Evolutionary conservation across 2,797 vertebrate genomes (phyloP).

Genomic region (Peromyscus attwateri): DNA sequence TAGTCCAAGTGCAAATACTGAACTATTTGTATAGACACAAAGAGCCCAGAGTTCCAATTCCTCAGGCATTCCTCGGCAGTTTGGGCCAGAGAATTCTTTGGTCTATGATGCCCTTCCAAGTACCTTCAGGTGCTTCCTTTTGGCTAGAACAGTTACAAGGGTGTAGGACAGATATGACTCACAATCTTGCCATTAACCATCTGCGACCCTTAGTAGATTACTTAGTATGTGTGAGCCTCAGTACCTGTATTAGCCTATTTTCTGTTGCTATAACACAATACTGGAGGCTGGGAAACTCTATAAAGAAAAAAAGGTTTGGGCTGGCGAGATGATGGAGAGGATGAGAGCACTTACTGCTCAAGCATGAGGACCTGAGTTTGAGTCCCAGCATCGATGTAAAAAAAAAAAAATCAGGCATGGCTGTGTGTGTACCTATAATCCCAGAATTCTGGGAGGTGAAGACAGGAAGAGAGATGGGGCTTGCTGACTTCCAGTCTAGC

Average conservation of each 20-base stretch:
- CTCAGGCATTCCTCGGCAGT: too few species aligned
- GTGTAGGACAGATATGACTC: neutral
- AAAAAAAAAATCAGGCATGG: neutral
- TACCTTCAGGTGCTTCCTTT: neutral
- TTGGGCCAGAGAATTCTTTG: neutral
- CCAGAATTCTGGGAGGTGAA: neutral
- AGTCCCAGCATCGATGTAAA: neutral
- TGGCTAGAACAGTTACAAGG: neutral
- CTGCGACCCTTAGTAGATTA: neutral
- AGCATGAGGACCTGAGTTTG: neutral
- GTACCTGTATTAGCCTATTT: neutral
- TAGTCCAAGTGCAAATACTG: neutral
- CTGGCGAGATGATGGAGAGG: neutral
- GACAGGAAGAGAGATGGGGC: neutral
- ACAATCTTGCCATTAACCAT: neutral
- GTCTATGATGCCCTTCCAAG: neutral
- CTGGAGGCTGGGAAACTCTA: neutral
- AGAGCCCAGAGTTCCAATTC: neutral
- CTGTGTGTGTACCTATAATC: neutral
- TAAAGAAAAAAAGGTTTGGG: neutral
- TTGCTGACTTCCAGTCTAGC: neutral
- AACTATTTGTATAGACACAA: too few species aligned
- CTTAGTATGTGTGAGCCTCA: rapidly evolving
- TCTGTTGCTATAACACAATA: neutral
- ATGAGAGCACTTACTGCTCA: neutral